A percentile compares a stretch with the other conserved stretches of the same genome.
These are phyloP conservation scores for Passer domesticus DNA, from an alignment of 2,113 vertebrate genomes.

Conservation along the genomic window DNA sequence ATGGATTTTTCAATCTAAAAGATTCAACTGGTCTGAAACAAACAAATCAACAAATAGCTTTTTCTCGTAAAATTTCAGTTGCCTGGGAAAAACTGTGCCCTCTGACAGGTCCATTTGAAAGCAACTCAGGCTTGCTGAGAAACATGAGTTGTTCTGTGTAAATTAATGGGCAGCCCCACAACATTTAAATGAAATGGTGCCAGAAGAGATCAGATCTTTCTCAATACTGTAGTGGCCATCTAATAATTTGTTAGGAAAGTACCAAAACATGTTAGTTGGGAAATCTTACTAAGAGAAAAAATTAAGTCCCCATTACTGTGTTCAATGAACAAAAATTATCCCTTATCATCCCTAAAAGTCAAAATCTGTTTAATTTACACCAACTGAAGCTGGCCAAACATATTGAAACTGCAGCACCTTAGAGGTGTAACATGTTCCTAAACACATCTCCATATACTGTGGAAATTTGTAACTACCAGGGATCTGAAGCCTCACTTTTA, in stretches of 20 bases:
- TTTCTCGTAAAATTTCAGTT: neutral
- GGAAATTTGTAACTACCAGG: neutral
- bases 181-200: neutral
- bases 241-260: neutral
- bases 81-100: neutral
- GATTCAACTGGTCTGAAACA: neutral
- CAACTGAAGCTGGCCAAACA: neutral
- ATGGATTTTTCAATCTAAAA: neutral
- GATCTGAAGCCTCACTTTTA: neutral
- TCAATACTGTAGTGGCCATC: neutral
- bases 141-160: neutral
- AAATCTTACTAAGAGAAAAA: neutral
- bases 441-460: neutral
- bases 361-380: neutral
- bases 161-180: neutral
- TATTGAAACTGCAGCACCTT: neutral
- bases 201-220: neutral
- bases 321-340: neutral
- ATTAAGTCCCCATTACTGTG: neutral
- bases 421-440: neutral
- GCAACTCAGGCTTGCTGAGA: neutral
- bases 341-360: neutral
- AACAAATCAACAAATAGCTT: neutral
- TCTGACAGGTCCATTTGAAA: neutral
- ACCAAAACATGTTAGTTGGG: neutral